phyloP scores from a whole-genome alignment of 1,140 invertebrate species.

The Drosophila aff. region DNA sequence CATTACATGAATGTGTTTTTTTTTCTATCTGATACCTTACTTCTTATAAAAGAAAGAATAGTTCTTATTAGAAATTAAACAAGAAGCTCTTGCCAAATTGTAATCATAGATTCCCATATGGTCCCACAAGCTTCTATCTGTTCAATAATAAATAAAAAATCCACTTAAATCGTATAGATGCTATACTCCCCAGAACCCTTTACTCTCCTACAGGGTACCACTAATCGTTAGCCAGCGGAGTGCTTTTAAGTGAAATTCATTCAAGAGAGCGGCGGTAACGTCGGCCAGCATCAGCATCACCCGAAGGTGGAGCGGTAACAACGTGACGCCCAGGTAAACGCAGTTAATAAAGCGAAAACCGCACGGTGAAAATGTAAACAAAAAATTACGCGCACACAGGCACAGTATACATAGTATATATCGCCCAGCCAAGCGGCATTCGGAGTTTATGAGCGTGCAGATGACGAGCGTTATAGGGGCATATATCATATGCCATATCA shows the following conservation, averaged over 20 bases:
- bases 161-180: too few species aligned
- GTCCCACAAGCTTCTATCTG: too few species aligned
- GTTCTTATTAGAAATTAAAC: background rate
- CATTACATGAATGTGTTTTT: background rate
- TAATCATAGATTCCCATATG: background rate
- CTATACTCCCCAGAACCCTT: background rate
- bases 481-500: conserved; percentile 55
- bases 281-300: conserved; percentile 39
- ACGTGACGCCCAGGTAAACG: conserved; percentile 66
- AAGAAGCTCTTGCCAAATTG: background rate
- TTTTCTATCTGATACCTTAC: too few species aligned
- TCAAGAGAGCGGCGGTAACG: conserved; percentile 42
- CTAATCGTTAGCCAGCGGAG: conserved; percentile 45
- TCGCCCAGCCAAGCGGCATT: conserved; percentile 42
- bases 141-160: too few species aligned
- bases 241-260: conserved; percentile 77
- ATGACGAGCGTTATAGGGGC: conserved; percentile 30
- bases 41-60: too few species aligned
- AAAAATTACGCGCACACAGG: conserved; percentile 37
- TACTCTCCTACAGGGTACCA: conserved; percentile 14
- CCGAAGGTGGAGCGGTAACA: conserved; percentile 37
- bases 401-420: background rate
- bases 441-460: conserved; percentile 51
- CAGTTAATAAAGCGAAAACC: conserved; percentile 80
- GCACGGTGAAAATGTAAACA: conserved; percentile 80